A percentile compares a stretch with the other conserved stretches of the same genome.
Evolutionary conservation across 2,797 vertebrate genomes (phyloP).

Genomic region (Channallabes apus): DNA sequence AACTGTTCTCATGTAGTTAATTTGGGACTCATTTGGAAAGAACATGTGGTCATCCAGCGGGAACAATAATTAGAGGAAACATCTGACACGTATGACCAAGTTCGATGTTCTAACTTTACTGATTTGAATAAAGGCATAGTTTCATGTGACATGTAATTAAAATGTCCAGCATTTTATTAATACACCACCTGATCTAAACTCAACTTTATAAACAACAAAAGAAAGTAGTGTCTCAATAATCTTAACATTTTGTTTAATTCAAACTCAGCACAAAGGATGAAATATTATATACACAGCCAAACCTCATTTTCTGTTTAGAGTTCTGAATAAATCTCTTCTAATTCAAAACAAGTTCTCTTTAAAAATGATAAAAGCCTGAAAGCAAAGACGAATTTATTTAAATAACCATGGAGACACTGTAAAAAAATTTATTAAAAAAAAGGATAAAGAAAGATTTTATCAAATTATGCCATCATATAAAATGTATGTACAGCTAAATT

Average conservation of each 20-base stretch:
- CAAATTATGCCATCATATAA: background rate
- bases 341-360: background rate
- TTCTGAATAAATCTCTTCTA: background rate
- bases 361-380: background rate
- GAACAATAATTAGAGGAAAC: constrained; percentile 18
- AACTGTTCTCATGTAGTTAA: constrained; percentile 42
- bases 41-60: constrained; percentile 15
- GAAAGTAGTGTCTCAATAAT: background rate
- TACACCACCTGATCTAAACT: constrained; percentile 23
- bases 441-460: background rate
- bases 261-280: background rate
- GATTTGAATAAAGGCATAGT: constrained; percentile 23
- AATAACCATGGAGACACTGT: background rate
- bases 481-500: background rate
- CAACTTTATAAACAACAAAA: constrained; percentile 38
- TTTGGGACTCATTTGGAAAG: constrained; percentile 29
- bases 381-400: background rate
- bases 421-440: background rate
- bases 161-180: constrained; percentile 44
- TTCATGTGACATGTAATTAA: constrained; percentile 47
- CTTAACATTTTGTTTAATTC: background rate
- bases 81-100: constrained; percentile 8
- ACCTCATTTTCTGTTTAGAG: background rate
- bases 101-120: background rate
- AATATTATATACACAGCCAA: background rate